These are phyloP conservation scores for Pteronotus mesoamericanus DNA, from an alignment of 2,797 vertebrate species.

Conservation along the genomic window DNA sequence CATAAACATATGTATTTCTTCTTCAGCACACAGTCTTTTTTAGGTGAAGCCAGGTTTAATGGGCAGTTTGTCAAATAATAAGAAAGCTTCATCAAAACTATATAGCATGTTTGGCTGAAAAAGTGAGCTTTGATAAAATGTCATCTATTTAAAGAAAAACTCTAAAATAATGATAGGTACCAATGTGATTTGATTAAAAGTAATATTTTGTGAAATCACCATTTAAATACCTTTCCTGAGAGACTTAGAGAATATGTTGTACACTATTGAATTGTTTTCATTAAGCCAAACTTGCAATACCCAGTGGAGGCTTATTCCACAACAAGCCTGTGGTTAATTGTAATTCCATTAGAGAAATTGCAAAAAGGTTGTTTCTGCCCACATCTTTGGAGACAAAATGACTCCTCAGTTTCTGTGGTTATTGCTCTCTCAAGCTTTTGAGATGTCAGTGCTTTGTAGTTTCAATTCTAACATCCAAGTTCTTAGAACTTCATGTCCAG, in stretches of 20 bases:
- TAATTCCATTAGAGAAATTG: conserved; percentile 60
- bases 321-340: conserved; percentile 50
- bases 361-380: conserved; percentile 55
- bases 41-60: conserved; percentile 53
- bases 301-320: conserved; percentile 18
- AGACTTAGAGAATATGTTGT: background rate
- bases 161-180: conserved; percentile 25
- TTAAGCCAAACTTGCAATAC: conserved; percentile 38
- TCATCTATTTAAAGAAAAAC: conserved; percentile 50
- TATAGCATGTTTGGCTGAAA: background rate
- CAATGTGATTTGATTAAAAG: conserved; percentile 43
- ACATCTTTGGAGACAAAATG: conserved; percentile 50
- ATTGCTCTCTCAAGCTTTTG: conserved; percentile 36
- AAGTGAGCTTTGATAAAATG: conserved; percentile 21
- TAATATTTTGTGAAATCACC: conserved; percentile 51
- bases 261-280: conserved; percentile 31
- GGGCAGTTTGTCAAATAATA: conserved; percentile 55
- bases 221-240: conserved; percentile 36
- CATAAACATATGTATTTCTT: conserved; percentile 64
- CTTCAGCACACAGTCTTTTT: conserved; percentile 39
- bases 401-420: conserved; percentile 48
- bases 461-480: background rate
- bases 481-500: background rate
- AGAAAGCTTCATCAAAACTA: conserved; percentile 36
- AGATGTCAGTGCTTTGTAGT: background rate